These are phyloP conservation scores for Microhierax caerulescens DNA, from an alignment of 2,797 vertebrate species.

Conservation along the genomic window DNA sequence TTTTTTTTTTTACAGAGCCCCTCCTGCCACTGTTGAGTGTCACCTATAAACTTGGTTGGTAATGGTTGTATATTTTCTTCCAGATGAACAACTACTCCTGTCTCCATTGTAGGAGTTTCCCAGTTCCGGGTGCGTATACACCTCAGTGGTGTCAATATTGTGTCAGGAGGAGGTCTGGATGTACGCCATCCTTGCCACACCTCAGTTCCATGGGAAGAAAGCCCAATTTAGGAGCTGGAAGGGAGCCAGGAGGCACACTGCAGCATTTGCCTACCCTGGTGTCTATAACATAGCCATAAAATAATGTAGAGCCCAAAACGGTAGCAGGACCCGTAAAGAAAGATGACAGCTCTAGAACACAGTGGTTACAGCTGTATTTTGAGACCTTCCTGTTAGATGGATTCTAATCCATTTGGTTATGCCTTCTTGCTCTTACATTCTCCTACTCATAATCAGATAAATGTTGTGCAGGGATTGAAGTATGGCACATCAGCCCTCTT, in stretches of 20 bases:
- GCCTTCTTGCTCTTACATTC: not conserved
- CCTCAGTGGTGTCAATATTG: not conserved
- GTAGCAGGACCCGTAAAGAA: not conserved
- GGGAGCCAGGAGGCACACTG: not conserved
- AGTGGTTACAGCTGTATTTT: not conserved
- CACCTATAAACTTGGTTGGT: not conserved
- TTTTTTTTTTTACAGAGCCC: not conserved
- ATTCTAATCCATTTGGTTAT: not conserved
- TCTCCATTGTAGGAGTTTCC: not conserved
- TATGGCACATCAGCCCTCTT: not conserved
- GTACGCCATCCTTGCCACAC: not conserved
- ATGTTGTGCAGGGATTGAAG: not conserved
- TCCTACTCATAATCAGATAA: rapidly evolving
- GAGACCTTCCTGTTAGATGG: not conserved
- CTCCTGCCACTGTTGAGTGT: not conserved
- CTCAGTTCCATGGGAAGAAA: constrained; percentile 21
- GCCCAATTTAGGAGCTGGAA: not conserved
- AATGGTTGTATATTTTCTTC: not conserved
- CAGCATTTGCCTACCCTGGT: not conserved
- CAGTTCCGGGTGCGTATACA: not conserved
- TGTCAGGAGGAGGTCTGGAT: constrained; percentile 24
- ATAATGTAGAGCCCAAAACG: not conserved
- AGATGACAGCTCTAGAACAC: not conserved
- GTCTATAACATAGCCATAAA: not conserved
- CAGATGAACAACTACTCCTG: not conserved